Evolutionary conservation across 1,140 invertebrate species (phyloP).

Genomic region (Adelges cooleyi): DNA sequence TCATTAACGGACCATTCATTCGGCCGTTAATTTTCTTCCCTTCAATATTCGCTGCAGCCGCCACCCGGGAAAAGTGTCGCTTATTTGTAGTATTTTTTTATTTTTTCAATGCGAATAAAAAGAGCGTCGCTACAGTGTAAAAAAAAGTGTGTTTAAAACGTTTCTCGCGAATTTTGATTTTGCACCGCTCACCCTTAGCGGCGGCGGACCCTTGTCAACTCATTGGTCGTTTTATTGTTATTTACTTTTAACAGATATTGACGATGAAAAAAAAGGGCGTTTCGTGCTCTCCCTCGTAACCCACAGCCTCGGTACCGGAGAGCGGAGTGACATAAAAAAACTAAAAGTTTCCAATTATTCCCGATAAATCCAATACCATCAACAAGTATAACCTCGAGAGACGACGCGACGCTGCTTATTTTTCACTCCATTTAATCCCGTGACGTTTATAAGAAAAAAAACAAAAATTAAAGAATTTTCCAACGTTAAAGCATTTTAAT

Average conservation of each 20-base stretch:
- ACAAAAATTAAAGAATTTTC: conserved; percentile 3
- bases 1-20: conserved; percentile 26
- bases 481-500: too few relatives aligned
- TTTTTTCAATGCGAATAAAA: conserved; percentile 4
- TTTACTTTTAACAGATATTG: conserved; percentile 29
- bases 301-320: background rate
- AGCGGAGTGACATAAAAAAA: background rate
- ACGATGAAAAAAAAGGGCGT: conserved; percentile 17
- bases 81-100: background rate
- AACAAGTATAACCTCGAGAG: conserved; percentile 1
- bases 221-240: conserved; percentile 29
- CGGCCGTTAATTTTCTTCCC: conserved; percentile 27
- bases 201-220: conserved; percentile 26
- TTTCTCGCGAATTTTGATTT: background rate
- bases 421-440: conserved; percentile 21
- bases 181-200: background rate
- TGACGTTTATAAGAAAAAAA: conserved; percentile 26
- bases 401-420: background rate
- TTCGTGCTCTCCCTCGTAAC: conserved; percentile 1
- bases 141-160: conserved; percentile 12
- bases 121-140: background rate
- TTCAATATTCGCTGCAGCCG: conserved; percentile 11
- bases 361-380: conserved; percentile 18
- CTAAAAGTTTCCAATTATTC: conserved; percentile 23
- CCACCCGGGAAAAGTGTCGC: conserved; percentile 3